Base-by-base conservation (phyloP, 2,113 vertebrate species). In the Callionymus lyra region DNA sequence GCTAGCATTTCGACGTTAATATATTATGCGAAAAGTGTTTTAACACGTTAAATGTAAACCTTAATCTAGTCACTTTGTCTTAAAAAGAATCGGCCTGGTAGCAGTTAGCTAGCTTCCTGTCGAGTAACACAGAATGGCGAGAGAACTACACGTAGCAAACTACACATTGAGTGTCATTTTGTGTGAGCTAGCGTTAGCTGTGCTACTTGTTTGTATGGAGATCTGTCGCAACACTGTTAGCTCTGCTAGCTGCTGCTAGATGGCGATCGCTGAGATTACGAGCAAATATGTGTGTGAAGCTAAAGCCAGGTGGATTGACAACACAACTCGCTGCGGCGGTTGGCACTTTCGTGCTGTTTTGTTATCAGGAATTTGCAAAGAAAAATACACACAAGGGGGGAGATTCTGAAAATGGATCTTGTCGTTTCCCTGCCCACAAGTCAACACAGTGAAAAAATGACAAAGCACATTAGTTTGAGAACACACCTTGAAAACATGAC, bases 241-340 rank as follows among this genome's bases (percentile, higher is more conserved):
- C 73, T 63, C 48, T 70, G 68, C 8, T 27, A 65, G 1, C 49
- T 47, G 68, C 21, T 27, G 75, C 78, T 45, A 8, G 6, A 33
- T 19, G 12, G 19, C 53, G 36, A 39, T 41, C 50, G 45, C 32
- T 61, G 65, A 50, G 53, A 52, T 2, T 17, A 3, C 16, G 48
- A 19, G 50, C 36, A 12, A n/a, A 17, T 1, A 13, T 59, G 47
- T 37, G 37, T 54, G 19, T 17, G 4, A 15, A 5, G 21, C 21
- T 5, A 27, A 27, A 27, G 4, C 8, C 21, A 27, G n/a, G 21
- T 27, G 21, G 4, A 56, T 50, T 79, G 76, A 74, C 73, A 76
- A 47, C 68, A 56, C 50, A 19, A 6, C 17, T n/a, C 10, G n/a
- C 36, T 31, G 19, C 31, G 6, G 2, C 2, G 16, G 2, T 1